These are phyloP conservation scores for Otolemur garnettii DNA, from an alignment of 2,113 vertebrate genomes.

Conservation along the genomic window DNA sequence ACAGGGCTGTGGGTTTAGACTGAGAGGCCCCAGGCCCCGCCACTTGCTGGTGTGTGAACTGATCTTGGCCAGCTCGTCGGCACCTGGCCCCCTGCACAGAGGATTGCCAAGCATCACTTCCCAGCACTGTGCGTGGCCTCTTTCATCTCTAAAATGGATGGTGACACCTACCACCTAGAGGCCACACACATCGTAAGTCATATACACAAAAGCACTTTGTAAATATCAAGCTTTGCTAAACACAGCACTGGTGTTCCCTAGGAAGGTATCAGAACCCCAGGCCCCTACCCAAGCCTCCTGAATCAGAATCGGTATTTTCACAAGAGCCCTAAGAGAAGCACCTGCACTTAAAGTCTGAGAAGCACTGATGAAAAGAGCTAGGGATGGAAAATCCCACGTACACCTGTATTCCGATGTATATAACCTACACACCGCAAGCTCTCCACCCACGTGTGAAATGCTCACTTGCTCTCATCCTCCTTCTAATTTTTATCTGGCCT, in stretches of 20 bases:
- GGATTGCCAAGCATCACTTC: rapidly evolving
- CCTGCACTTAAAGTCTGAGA: background rate
- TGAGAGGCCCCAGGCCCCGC: no score
- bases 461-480: no score
- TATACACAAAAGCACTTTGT: background rate
- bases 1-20: background rate
- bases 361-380: background rate
- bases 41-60: background rate
- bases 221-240: background rate
- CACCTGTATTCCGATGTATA: no score
- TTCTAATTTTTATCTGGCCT: no score
- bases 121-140: background rate
- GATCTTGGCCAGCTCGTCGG: no score
- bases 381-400: background rate
- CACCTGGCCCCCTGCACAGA: background rate
- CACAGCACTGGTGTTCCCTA: background rate
- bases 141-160: background rate
- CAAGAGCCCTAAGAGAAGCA: background rate
- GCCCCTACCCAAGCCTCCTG: background rate
- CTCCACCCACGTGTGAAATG: no score
- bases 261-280: background rate
- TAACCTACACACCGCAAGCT: no score
- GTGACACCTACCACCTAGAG: background rate
- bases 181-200: background rate
- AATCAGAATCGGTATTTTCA: background rate